Percentiles rank a stretch among this genome's conserved stretches.
Conservation (phyloP, 1,140 invertebrate species). For the Sarcophaga peregrina region DNA sequence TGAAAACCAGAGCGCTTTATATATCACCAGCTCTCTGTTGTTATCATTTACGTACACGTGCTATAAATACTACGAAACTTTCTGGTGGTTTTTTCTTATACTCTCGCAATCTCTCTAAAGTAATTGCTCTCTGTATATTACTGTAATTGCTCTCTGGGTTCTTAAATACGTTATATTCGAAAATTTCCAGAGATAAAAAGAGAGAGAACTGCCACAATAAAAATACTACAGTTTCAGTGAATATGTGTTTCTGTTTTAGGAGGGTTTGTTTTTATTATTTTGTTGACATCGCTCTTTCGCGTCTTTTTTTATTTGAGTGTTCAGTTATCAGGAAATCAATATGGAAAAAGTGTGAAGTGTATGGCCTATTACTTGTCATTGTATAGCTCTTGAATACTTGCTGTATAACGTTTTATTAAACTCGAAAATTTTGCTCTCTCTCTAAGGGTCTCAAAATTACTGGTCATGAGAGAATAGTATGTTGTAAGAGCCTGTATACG, state of each 20-base stretch:
- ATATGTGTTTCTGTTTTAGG: background rate
- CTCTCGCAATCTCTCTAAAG: background rate
- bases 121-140: background rate
- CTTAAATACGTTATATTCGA: constrained; percentile 9
- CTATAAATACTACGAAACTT: background rate
- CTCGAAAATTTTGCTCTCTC: constrained; percentile 7
- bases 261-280: constrained; percentile 60
- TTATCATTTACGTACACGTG: constrained; percentile 6
- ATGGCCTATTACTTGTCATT: background rate
- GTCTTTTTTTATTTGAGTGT: constrained; percentile 43
- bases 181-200: background rate
- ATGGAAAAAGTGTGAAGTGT: background rate
- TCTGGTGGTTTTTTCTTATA: background rate
- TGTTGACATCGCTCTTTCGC: constrained; percentile 65
- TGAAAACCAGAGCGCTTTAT: constrained; percentile 40
- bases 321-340: background rate
- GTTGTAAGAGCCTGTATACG: background rate
- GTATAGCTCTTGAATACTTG: background rate
- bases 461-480: constrained; percentile 8
- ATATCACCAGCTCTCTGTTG: constrained; percentile 31
- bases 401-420: background rate
- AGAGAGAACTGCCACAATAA: background rate
- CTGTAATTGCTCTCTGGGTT: background rate
- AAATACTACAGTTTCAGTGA: background rate
- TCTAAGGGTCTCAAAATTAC: constrained; percentile 29